Evolutionary conservation across 2,888 invertebrate species (phyloP), one percentile per base, ranked within the genome.

Genomic region (Macaria notata): DNA sequence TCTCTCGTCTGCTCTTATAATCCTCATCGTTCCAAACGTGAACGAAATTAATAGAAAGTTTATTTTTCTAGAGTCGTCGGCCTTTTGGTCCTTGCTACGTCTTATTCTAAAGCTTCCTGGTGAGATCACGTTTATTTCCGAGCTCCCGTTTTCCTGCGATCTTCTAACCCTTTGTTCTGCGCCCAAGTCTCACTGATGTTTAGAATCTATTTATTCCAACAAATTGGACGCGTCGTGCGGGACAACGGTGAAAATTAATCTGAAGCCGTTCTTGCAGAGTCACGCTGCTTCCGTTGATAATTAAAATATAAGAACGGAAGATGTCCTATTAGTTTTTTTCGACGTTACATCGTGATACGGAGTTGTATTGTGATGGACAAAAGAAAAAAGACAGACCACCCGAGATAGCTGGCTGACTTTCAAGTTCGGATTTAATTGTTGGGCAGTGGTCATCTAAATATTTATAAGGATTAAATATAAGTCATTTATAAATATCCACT

Each of bases 201-300:
- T 78, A 71, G 71, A 75, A 80, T 75, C 76, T 77, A 83, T 84
- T 84, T 81, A 81, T 84, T 81, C 78, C 74, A 68, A 78, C 73
- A 70, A 70, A 75, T 73, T 67, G 72, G 70, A 69, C 72, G 75
- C 71, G 72, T 69, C 60, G 64, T 56, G 39, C 68, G 74, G 72
- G 69, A 75, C 77, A 74, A 73, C 80, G 73, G 73, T 79, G 82
- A 77, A 84, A 83, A 88, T 84, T 84, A 87, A 88, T 88, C 83
- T 79, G 83, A 80, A 81, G 76, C 72, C 79, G 82, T 86, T 87
- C 82, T 75, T 77, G 90, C 72, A 73, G 73, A 87, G 86, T 90
- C 90, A 90, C 80, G 80, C 74, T 74, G 87, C 87, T 88, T 88
- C 89, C 89, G 89, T 83, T 83, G 81, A 83, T 81, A 83, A 88